These are phyloP conservation scores for Bombus fervidus DNA, from an alignment of 1,140 invertebrate genomes.

Conservation along the genomic window DNA sequence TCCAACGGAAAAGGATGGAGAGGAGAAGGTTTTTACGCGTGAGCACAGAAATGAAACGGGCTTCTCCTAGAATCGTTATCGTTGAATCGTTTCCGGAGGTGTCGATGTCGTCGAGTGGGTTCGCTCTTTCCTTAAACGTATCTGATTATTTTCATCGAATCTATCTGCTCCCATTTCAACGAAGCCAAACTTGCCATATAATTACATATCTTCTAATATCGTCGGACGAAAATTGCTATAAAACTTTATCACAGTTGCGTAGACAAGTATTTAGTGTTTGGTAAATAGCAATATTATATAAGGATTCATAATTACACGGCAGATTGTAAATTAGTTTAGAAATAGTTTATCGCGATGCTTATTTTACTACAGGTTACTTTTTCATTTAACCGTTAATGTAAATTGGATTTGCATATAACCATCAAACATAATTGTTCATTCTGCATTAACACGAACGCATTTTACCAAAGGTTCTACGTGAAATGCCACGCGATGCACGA, in stretches of 20 bases:
- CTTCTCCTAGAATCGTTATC: conserved; percentile 59
- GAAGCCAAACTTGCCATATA: background rate
- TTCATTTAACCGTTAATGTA: background rate
- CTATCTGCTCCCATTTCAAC: background rate
- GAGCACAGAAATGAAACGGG: conserved; percentile 72
- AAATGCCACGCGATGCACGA: background rate
- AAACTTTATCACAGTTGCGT: background rate
- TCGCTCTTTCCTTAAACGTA: conserved; percentile 71
- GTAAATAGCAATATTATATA: background rate
- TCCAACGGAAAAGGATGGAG: conserved; percentile 48
- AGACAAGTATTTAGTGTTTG: no score
- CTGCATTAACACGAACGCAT: background rate
- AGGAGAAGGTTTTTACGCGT: conserved; percentile 68
- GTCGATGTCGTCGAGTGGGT: conserved; percentile 57
- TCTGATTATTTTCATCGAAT: conserved; percentile 71
- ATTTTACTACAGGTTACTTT: no score
- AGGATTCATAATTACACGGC: background rate
- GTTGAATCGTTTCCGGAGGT: conserved; percentile 55
- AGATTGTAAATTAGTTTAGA: background rate
- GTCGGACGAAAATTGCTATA: background rate
- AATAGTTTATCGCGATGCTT: background rate
- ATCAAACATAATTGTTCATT: background rate
- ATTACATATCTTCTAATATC: background rate
- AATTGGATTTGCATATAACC: background rate
- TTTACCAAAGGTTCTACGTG: background rate